Base-by-base conservation (phyloP, 1,140 invertebrate genomes). In the Zaprionus capensis region DNA sequence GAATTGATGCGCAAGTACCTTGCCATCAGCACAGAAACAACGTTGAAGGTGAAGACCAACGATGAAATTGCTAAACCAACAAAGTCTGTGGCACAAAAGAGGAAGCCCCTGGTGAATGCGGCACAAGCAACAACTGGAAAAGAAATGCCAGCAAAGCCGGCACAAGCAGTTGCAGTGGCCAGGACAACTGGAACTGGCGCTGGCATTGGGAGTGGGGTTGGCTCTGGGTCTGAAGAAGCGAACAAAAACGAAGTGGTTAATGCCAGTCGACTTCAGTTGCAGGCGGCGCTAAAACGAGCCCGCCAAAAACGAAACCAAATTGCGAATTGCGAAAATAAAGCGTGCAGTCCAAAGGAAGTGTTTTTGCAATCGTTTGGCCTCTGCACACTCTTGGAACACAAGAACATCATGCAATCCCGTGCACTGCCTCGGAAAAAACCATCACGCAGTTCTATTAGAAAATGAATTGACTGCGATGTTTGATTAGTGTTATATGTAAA, bases 361-460 rank as follows among this genome's bases (percentile, higher is more conserved):
- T 90, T 90, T 46, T 56, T 88, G 64, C 51, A 78, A 20, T 53
- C 66, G 20, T 34, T 83, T 31, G 81, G 81, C n/a, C 84, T 88
- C 9, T 84, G 81, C 63, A 75, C 83, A 0, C 81, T 79, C 22
- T 24, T 28, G 12, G 65, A 88, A 49, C 24, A 67, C 41, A 76
- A 71, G 12, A 73, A 59, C 24, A 51, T 81, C 5, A 24, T 67
- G 11, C 12, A 61, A 36, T 31, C 58, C 65, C 75, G 65, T 53
- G 44, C 46, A 31, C 5, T 79, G 0, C 64, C 20, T 34, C 77
- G 77, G 0, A 87, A 87, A 17, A 81, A 71, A 17, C 41, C 5
- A 71, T 53, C 12, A 46, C 71, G 5, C 76, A 75, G 17, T 57
- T 71, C 15, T 15, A 34, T 34, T 34, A n/a, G 59, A 24, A 83